Conservation (phyloP, 1,140 invertebrate genomes). For the Bombyx mandarina region DNA sequence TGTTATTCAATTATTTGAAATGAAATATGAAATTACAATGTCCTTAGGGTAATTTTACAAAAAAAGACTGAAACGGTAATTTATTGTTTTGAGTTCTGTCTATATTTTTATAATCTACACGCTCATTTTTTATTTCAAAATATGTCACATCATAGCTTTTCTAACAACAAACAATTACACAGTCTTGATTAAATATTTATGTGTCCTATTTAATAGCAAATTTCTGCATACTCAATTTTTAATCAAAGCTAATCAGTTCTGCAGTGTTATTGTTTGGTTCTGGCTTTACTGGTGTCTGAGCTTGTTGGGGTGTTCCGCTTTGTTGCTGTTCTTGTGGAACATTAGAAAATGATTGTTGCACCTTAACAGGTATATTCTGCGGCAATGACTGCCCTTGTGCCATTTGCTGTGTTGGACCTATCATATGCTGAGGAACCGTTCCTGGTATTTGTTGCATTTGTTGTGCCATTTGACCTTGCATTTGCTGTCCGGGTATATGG, state of each 20-base stretch:
- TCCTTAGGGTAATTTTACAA: no score
- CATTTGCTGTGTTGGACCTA: constrained; percentile 20
- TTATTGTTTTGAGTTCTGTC: no score
- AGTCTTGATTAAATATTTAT: constrained; percentile 16
- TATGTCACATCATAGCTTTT: neutral
- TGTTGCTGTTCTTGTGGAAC: constrained; percentile 25
- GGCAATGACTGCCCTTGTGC: constrained; percentile 7
- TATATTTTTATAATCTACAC: no score
- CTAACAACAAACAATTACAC: constrained; percentile 2
- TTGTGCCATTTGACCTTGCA: constrained; percentile 18
- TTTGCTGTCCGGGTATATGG: constrained; percentile 22
- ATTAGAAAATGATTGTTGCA: constrained; percentile 46
- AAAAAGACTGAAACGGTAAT: no score
- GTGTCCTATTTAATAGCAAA: constrained; percentile 8
- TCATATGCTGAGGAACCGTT: constrained; percentile 18
- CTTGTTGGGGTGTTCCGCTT: constrained; percentile 36
- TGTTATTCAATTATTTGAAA: no score
- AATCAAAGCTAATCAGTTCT: constrained; percentile 82
- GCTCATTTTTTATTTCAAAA: no score
- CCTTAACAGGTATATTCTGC: constrained; percentile 25
- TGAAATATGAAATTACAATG: no score
- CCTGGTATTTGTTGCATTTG: constrained; percentile 17
- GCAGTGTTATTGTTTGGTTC: constrained; percentile 74
- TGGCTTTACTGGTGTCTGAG: constrained; percentile 42
- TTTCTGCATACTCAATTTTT: constrained; percentile 28